phyloP scores from a whole-genome alignment of 2,888 invertebrate genomes.

The Pseudococcus viburni region DNA sequence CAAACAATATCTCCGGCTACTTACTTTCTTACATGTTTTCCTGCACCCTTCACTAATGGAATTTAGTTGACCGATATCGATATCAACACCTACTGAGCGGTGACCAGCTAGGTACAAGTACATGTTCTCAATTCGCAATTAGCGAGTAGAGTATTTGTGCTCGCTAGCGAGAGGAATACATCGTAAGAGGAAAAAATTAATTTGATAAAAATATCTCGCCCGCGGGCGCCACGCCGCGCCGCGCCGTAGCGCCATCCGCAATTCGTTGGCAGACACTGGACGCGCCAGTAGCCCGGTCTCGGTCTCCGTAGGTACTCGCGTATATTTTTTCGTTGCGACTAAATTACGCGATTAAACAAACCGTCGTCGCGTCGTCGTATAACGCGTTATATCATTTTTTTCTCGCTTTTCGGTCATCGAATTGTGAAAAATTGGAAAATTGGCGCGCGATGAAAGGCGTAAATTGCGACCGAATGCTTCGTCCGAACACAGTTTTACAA shows the following conservation, averaged over 20 bases:
- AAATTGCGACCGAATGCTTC: background rate
- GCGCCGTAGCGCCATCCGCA: background rate
- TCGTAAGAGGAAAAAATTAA: background rate
- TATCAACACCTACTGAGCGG: too few species aligned
- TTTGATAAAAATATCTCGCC: background rate
- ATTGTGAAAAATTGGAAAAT: constrained; percentile 17
- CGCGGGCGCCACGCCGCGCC: too few species aligned
- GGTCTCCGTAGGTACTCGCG: background rate
- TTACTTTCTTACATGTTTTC: too few species aligned
- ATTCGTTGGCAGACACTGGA: too few species aligned
- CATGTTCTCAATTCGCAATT: too few species aligned
- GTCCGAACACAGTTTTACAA: background rate
- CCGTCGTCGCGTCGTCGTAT: background rate
- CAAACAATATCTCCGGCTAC: too few species aligned
- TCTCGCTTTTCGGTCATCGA: background rate
- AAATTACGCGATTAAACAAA: background rate
- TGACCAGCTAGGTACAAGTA: too few species aligned
- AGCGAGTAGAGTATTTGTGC: too few species aligned
- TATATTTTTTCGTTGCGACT: background rate
- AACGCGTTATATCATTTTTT: constrained; percentile 13
- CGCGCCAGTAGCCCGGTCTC: background rate
- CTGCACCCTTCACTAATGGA: too few species aligned
- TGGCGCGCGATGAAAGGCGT: constrained; percentile 12
- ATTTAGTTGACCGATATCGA: too few species aligned
- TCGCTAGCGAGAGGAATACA: too few species aligned